Conservation (phyloP, 2,113 vertebrate genomes). For the Ceyx melanurus region DNA sequence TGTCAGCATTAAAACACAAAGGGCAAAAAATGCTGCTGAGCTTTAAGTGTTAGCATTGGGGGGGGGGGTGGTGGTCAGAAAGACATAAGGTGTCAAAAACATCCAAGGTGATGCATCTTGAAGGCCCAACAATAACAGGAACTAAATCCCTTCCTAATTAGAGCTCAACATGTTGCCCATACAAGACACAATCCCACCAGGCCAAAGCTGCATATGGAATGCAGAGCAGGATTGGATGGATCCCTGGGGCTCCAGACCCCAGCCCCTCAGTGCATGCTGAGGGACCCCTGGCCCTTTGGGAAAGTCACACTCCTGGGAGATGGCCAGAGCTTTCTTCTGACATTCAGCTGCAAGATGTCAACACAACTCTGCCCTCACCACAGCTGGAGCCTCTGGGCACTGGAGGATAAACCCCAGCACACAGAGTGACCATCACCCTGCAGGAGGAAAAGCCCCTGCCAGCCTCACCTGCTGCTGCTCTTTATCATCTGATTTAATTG, state of each 20-base stretch:
- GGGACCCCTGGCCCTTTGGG: background rate
- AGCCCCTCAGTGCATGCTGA: background rate
- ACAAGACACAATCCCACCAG: background rate
- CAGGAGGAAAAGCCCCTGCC: background rate
- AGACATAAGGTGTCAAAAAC: background rate
- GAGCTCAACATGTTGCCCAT: background rate
- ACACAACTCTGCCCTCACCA: background rate
- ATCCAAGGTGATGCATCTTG: background rate
- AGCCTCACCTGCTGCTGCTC: slow-evolving; percentile 89
- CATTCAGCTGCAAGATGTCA: background rate
- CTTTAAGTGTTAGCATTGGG: background rate
- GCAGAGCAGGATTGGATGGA: too few relatives aligned
- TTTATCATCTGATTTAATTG: slow-evolving; percentile 88
- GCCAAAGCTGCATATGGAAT: background rate
- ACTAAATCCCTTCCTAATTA: background rate
- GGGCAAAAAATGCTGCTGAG: background rate
- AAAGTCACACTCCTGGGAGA: background rate
- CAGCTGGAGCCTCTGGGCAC: background rate
- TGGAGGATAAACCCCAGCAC: background rate
- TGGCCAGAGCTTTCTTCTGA: background rate
- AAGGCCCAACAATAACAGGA: background rate
- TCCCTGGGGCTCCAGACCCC: background rate
- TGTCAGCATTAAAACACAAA: background rate
- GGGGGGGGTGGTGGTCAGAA: background rate
- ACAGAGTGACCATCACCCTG: background rate